A percentile compares a stretch with the other conserved stretches of the same genome.
Evolutionary conservation across 2,113 vertebrate genomes (phyloP).

Genomic region (Sciurus niger): DNA sequence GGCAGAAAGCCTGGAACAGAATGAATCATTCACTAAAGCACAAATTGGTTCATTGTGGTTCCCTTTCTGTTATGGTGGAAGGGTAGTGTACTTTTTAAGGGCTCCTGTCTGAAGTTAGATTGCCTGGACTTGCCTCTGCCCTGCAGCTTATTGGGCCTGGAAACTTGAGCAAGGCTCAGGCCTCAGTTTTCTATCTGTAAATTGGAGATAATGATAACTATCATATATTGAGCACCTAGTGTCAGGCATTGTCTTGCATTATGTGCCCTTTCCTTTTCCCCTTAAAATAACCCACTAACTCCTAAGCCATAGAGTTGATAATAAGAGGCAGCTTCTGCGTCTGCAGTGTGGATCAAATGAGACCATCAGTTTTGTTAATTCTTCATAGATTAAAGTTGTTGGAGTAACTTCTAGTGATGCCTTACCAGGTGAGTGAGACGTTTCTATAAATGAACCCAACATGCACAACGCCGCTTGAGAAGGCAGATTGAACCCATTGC

Average conservation of each 20-base stretch:
- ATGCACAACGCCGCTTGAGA: not conserved
- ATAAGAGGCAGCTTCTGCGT: not conserved
- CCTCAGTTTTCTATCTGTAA: not conserved
- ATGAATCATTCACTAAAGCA: slow-evolving; percentile 66
- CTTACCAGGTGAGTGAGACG: not conserved
- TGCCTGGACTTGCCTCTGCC: slow-evolving; percentile 20
- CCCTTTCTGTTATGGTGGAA: not conserved
- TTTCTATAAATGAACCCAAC: not conserved
- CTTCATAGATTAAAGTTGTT: not conserved
- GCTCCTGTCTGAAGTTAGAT: not conserved
- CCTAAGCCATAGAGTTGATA: not conserved
- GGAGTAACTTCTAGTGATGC: not conserved
- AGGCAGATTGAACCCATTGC: not conserved
- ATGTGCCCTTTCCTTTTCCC: not conserved
- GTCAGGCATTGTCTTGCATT: not conserved
- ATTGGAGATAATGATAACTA: not conserved
- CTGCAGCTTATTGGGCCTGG: not conserved
- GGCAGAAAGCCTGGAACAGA: slow-evolving; percentile 58
- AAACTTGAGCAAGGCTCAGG: not conserved
- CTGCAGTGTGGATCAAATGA: not conserved
- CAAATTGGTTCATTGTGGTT: slow-evolving; percentile 52
- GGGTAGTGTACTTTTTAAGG: not conserved
- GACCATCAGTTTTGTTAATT: not conserved
- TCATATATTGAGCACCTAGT: not conserved
- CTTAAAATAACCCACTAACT: not conserved